Percentiles rank a stretch among this genome's conserved stretches.
Conservation (phyloP, 2,797 vertebrate species). For the Staurois parvus region DNA sequence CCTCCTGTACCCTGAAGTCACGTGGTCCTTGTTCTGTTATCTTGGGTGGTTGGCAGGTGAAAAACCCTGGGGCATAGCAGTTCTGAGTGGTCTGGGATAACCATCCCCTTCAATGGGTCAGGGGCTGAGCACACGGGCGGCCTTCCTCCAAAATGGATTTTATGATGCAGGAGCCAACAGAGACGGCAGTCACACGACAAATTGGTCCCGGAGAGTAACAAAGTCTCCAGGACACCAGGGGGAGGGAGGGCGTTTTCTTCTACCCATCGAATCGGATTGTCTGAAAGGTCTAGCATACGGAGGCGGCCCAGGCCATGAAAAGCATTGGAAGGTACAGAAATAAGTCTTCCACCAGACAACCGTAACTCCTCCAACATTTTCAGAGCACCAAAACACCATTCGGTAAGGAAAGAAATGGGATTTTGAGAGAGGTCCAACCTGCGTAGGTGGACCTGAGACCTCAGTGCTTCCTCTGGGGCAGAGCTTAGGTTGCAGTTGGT, state of each 20-base stretch:
- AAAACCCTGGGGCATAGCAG: constrained; percentile 48
- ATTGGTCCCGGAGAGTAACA: constrained; percentile 87
- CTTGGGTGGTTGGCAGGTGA: constrained; percentile 65
- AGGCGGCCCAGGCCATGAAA: constrained; percentile 85
- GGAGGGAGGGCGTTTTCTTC: constrained; percentile 85
- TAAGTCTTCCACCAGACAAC: constrained; percentile 80
- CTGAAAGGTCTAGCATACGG: constrained; percentile 85
- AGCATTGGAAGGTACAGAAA: constrained; percentile 81
- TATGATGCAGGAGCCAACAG: constrained; percentile 86
- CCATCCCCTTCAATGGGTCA: constrained; percentile 76
- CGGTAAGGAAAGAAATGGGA: constrained; percentile 79
- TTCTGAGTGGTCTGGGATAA: constrained; percentile 81
- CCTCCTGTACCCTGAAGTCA: constrained; percentile 81
- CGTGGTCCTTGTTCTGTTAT: constrained; percentile 79
- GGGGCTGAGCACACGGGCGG: constrained; percentile 84
- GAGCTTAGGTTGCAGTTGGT: constrained; percentile 83
- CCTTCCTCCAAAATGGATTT: constrained; percentile 81
- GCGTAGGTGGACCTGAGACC: constrained; percentile 81
- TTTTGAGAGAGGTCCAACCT: constrained; percentile 90
- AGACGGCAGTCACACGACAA: constrained; percentile 90
- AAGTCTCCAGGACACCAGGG: constrained; percentile 83
- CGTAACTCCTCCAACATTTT: constrained; percentile 86
- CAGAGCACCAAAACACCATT: constrained; percentile 78
- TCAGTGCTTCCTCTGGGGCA: constrained; percentile 82
- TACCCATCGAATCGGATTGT: constrained; percentile 85